phyloP scores from a whole-genome alignment of 2,797 vertebrate species.

The Syngnathus rostellatus region DNA sequence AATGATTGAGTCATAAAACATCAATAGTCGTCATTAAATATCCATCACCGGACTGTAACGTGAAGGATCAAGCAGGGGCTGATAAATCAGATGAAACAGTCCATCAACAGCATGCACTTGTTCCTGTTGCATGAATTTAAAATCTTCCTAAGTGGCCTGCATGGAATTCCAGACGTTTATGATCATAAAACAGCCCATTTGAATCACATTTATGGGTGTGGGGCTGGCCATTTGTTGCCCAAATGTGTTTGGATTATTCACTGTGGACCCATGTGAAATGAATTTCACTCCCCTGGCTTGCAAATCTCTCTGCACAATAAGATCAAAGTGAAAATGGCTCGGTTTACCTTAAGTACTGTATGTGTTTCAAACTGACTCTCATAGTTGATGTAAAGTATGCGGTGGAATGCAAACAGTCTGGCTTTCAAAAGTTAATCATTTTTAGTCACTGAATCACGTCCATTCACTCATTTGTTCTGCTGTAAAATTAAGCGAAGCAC shows the following conservation, averaged over 20 bases:
- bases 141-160: neutral
- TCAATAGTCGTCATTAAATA: neutral
- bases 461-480: neutral
- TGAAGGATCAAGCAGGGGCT: neutral
- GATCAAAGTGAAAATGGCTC: neutral
- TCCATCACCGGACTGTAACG: neutral
- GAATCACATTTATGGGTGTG: neutral
- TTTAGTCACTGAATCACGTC: neutral
- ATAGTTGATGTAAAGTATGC: neutral
- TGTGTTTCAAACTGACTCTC: neutral
- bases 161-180: neutral
- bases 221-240: neutral
- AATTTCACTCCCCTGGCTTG: neutral
- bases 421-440: neutral
- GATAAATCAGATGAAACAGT: conserved; percentile 5
- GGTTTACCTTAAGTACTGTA: neutral
- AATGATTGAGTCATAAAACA: neutral
- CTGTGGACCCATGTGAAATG: neutral
- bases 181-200: conserved; percentile 4
- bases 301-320: neutral
- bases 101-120: neutral
- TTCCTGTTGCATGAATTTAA: conserved; percentile 5
- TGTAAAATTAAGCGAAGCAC: neutral
- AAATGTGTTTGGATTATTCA: conserved; percentile 6
- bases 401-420: neutral